Base-by-base conservation (phyloP, 2,888 invertebrate species). In the Calliscelio sp. region DNA sequence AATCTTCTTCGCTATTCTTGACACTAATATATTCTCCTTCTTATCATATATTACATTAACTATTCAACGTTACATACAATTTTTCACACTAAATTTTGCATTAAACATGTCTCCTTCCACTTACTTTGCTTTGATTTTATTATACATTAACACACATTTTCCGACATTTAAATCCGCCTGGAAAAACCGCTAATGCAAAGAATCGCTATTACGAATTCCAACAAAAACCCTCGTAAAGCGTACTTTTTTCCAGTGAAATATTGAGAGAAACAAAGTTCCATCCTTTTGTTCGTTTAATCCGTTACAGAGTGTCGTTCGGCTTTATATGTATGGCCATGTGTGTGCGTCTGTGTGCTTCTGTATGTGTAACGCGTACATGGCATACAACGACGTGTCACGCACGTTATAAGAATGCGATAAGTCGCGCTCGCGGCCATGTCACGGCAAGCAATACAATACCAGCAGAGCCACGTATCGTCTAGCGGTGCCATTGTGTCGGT, bases 341-440 rank as follows among this genome's bases (percentile, higher is more conserved):
- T 18, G 57, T 49, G 70, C 77, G 73, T 70, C 51, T 16, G 63
- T 25, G 18, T 41, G 38, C 25, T n/a, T n/a, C 49, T 38, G 18
- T 35, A 44, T 55, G 78, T 78, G 82, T 63, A 84, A 77, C 78
- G 80, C 74, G 84, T 86, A 85, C 85, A 68, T 24, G 74, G 81
- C 81, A 84, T 80, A 80, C 81, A 85, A 83, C 78, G 79, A 87
- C 85, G 87, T 88, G 91, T 89, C 90, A 90, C 90, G 90, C 89
- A 89, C 89, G 88, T 89, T 88, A 88, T 87, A 90, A 90, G 91
- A 90, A 91, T 90, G 90, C 90, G 90, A 91, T 89, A 90, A 90
- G 89, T 89, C 88, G 89, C 87, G 88, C 85, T 85, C 75, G 86
- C 84, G 81, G 86, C 80, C 87, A 82, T 88, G 88, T 88, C 89